These are phyloP conservation scores for Pristionchus arcanus DNA, from an alignment of 2,888 invertebrate species.

Conservation along the genomic window DNA sequence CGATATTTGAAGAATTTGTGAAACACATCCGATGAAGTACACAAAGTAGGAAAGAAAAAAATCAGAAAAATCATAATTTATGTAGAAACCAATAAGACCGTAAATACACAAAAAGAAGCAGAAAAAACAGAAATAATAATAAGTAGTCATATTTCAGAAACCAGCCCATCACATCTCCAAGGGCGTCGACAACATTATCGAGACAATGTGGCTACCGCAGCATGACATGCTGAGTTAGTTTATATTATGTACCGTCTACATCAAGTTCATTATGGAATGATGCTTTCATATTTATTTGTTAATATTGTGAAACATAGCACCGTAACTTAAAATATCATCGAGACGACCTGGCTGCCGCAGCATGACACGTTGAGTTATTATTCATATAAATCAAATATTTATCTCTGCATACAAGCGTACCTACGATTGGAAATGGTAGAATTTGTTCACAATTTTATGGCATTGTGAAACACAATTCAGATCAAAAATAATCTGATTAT, in stretches of 20 bases:
- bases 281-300: no score
- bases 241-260: no score
- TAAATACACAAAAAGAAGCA: neutral
- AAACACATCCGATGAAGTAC: neutral
- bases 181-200: slow-evolving; percentile 42
- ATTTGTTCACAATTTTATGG: neutral
- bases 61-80: neutral
- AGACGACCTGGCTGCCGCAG: slow-evolving; percentile 43
- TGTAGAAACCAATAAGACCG: no score
- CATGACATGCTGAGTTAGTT: slow-evolving; percentile 18
- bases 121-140: neutral
- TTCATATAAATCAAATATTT: no score
- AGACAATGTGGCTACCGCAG: slow-evolving; percentile 38
- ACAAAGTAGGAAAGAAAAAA: neutral
- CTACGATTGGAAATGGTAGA: neutral
- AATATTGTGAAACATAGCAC: no score
- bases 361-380: slow-evolving; percentile 5
- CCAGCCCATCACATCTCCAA: neutral
- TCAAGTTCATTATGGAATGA: no score
- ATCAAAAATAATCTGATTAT: no score
- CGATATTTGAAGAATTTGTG: neutral
- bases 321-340: no score
- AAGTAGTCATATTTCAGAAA: neutral
- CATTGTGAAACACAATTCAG: neutral
- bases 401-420: no score